phyloP scores from a whole-genome alignment of 2,797 vertebrate genomes.

The Crossoptilon crossoptilon region DNA sequence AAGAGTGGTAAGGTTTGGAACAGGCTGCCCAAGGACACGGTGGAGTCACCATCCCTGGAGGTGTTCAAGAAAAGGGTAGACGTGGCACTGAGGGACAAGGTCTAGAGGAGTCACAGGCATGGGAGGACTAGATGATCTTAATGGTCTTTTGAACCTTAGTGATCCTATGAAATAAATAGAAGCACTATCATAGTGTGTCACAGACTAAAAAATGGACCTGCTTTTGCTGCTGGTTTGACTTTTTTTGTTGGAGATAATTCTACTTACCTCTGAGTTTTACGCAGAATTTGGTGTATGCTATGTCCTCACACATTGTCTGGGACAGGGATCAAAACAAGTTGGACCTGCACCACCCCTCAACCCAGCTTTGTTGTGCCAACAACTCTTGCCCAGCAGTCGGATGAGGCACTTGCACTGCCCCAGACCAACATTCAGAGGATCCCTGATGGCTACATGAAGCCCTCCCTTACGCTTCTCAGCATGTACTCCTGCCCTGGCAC shows the following conservation, averaged over 20 bases:
- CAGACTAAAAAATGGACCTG: background rate
- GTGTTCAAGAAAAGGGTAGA: too few species aligned
- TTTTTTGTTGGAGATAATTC: background rate
- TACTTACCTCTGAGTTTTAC: background rate
- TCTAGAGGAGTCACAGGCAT: too few species aligned
- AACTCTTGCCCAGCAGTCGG: background rate
- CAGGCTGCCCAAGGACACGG: too few species aligned
- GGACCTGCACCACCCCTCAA: background rate
- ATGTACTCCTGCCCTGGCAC: rapidly evolving
- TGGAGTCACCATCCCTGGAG: too few species aligned
- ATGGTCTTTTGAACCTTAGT: too few species aligned
- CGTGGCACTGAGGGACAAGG: too few species aligned
- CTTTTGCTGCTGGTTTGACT: background rate
- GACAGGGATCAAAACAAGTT: background rate
- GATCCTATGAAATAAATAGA: background rate
- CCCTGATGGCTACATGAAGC: background rate
- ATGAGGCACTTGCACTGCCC: background rate
- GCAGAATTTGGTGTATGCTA: background rate
- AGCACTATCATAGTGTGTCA: background rate
- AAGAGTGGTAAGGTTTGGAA: too few species aligned
- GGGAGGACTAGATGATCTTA: too few species aligned
- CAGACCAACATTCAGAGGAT: background rate
- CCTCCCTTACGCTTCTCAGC: background rate
- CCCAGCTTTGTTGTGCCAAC: background rate
- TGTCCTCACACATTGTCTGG: background rate